These are phyloP conservation scores for Colostygia pectinataria DNA, from an alignment of 2,888 invertebrate genomes.

Conservation along the genomic window DNA sequence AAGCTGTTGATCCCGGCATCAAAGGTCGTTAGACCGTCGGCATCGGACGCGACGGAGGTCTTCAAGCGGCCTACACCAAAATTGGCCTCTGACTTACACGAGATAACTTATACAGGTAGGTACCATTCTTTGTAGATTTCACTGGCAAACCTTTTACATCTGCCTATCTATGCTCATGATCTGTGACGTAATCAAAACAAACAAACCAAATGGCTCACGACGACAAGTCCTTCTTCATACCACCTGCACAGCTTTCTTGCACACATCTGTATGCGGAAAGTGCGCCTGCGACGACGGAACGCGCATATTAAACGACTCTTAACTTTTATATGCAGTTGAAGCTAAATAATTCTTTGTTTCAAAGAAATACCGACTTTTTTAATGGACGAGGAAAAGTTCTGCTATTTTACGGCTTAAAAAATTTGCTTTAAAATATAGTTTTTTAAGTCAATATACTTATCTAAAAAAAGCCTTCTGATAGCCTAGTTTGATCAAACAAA, in stretches of 20 bases:
- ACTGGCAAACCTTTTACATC: not conserved
- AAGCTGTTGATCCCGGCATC: too few species aligned
- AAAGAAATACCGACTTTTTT: constrained; percentile 7
- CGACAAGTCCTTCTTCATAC: constrained; percentile 25
- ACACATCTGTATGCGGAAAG: constrained; percentile 35
- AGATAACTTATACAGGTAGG: not conserved
- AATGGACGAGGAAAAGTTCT: not conserved
- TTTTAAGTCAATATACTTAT: too few species aligned
- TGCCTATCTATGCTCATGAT: not conserved
- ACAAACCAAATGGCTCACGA: constrained; percentile 40
- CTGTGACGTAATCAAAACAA: constrained; percentile 41
- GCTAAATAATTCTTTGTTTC: constrained; percentile 7
- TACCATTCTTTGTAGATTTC: constrained; percentile 1
- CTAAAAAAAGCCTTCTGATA: too few species aligned
- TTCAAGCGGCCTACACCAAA: too few species aligned
- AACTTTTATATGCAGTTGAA: constrained; percentile 12
- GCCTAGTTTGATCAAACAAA: too few species aligned
- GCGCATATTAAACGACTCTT: constrained; percentile 22
- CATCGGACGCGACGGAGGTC: too few species aligned
- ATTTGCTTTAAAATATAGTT: too few species aligned
- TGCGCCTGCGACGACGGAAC: constrained; percentile 24
- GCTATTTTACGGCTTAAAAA: too few species aligned
- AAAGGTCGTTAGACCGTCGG: too few species aligned
- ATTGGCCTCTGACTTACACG: too few species aligned
- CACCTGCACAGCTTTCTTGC: constrained; percentile 48